Percentiles rank a stretch among this genome's conserved stretches.
phyloP scores from a whole-genome alignment of 2,888 invertebrate genomes.

The Chrysotoxum bicinctum region DNA sequence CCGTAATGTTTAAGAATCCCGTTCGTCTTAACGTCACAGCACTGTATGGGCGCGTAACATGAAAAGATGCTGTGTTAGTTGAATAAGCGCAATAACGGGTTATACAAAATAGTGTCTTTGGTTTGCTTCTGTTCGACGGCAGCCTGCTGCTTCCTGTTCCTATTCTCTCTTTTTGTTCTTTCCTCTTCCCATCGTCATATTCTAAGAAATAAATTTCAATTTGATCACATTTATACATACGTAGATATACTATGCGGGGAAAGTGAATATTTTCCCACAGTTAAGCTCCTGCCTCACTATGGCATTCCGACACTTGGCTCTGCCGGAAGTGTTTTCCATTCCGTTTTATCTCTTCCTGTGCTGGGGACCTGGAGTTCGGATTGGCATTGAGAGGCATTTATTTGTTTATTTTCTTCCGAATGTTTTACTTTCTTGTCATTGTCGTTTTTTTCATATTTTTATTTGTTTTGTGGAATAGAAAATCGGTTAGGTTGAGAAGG shows the following conservation, averaged over 20 bases:
- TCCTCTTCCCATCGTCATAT: background rate
- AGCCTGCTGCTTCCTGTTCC: background rate
- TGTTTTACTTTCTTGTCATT: slow-evolving; percentile 62
- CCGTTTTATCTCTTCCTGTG: slow-evolving; percentile 64
- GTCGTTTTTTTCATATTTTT: slow-evolving; percentile 54
- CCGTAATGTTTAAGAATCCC: background rate
- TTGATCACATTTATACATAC: slow-evolving; percentile 61
- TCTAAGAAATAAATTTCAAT: slow-evolving; percentile 69
- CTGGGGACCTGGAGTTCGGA: slow-evolving; percentile 40
- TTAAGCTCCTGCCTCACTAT: slow-evolving; percentile 25
- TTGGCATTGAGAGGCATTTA: slow-evolving; percentile 54
- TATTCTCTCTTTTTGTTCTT: background rate
- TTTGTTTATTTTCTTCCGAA: slow-evolving; percentile 66
- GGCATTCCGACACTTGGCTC: slow-evolving; percentile 42
- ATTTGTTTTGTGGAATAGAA: slow-evolving; percentile 43
- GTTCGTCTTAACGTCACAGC: background rate
- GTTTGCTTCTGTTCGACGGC: background rate
- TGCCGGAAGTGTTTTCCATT: slow-evolving; percentile 66
- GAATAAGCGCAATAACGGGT: slow-evolving; percentile 71
- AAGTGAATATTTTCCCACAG: slow-evolving; percentile 54
- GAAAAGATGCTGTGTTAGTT: slow-evolving; percentile 41
- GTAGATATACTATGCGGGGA: slow-evolving; percentile 55
- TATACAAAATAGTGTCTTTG: slow-evolving; percentile 70
- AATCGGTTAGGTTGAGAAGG: slow-evolving; percentile 30
- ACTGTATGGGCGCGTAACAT: background rate